These are phyloP conservation scores for Cyanoderma ruficeps DNA, from an alignment of 2,113 vertebrate genomes.

Conservation along the genomic window DNA sequence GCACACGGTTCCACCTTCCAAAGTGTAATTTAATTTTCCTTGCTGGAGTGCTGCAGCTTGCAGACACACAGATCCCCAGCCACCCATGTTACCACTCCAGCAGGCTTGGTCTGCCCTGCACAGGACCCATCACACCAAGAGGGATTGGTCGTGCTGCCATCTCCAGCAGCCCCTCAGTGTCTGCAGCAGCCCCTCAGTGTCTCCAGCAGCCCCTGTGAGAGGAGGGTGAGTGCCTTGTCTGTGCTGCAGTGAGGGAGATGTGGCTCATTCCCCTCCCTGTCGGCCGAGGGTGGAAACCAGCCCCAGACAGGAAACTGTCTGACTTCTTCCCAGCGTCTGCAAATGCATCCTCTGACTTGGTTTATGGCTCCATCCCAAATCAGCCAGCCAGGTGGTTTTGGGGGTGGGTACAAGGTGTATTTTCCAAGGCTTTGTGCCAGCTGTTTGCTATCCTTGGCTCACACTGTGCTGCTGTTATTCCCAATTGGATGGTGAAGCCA, in stretches of 20 bases:
- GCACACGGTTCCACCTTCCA: background rate
- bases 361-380: rapidly evolving
- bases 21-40: background rate
- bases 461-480: background rate
- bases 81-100: rapidly evolving
- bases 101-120: background rate
- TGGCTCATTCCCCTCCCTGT: background rate
- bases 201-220: background rate
- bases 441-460: background rate
- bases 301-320: background rate
- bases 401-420: background rate
- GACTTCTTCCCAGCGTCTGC: background rate
- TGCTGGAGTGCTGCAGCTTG: background rate
- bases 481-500: background rate
- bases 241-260: background rate
- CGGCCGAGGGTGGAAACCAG: rapidly evolving
- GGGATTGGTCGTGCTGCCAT: rapidly evolving
- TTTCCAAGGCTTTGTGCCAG: background rate
- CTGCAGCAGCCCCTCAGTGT: rapidly evolving
- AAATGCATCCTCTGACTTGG: background rate
- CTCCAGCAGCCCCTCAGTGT: background rate
- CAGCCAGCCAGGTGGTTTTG: rapidly evolving
- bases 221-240: background rate
- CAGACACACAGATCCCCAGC: background rate
- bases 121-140: rapidly evolving